Conservation (phyloP, 1,140 invertebrate species). For the Triops longicaudatus region DNA sequence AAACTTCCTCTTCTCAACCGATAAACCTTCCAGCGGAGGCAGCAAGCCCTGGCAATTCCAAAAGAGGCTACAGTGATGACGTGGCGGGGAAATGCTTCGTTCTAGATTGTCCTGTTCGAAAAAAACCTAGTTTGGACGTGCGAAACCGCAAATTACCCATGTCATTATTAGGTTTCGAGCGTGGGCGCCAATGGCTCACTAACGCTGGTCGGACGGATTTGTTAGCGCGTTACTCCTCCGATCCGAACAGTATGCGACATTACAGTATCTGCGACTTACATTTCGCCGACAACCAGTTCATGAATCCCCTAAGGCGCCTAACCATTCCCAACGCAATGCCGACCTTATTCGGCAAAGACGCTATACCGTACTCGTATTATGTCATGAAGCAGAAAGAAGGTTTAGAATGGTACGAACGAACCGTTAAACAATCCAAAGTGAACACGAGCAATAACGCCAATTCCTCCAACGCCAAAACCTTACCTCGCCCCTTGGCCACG, state of each 20-base stretch:
- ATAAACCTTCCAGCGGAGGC: neutral
- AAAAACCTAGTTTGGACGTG: neutral
- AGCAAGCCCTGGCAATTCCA: neutral
- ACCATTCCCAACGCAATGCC: neutral
- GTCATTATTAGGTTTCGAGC: neutral
- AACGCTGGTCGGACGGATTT: constrained; percentile 2
- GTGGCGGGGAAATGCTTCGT: neutral
- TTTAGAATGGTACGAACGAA: neutral
- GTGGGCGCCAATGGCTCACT: neutral
- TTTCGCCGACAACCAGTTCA: constrained; percentile 1
- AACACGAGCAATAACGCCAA: neutral
- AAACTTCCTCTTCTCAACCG: no score
- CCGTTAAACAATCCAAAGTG: neutral
- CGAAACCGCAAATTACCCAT: neutral
- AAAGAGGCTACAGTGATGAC: neutral
- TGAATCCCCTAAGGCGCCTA: neutral
- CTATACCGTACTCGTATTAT: neutral
- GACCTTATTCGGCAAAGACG: neutral
- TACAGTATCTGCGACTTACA: neutral
- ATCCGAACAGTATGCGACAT: neutral
- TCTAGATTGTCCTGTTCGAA: neutral
- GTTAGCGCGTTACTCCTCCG: neutral
- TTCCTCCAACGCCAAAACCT: neutral
- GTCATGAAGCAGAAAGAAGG: neutral
- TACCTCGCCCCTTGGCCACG: neutral